Evolutionary conservation across 2,113 vertebrate genomes (phyloP).

Genomic region (Dolichallabes microphthalmus): DNA sequence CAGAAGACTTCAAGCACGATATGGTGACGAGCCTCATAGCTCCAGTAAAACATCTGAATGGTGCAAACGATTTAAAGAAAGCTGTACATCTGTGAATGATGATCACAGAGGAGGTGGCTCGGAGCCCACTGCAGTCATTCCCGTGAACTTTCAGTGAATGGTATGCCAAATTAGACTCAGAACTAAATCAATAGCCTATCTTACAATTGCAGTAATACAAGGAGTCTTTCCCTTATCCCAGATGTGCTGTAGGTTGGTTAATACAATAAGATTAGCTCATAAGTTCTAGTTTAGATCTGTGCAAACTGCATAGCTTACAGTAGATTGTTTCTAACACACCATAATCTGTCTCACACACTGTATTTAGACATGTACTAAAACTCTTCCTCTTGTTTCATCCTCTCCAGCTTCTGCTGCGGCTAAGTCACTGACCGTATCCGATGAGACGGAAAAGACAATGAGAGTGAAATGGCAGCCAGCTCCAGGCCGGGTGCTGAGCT

Average conservation of each 20-base stretch:
- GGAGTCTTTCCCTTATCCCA: not conserved
- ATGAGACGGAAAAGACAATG: conserved; percentile 87
- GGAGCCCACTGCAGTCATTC: too few species aligned
- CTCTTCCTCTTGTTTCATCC: not conserved
- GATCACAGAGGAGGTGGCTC: too few species aligned
- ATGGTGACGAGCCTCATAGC: too few species aligned
- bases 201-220: not conserved
- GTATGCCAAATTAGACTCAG: not conserved
- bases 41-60: too few species aligned
- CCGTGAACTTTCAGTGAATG: too few species aligned
- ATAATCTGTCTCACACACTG: not conserved
- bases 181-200: not conserved
- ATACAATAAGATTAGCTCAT: not conserved
- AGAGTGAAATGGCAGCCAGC: conserved; percentile 82
- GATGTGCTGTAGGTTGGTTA: not conserved
- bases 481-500: conserved; percentile 81
- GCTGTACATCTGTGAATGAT: too few species aligned
- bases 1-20: too few species aligned
- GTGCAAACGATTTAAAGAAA: too few species aligned
- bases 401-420: conserved; percentile 75
- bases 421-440: conserved; percentile 77
- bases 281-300: not conserved
- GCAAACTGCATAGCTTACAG: not conserved
- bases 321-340: not conserved
- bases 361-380: not conserved